Evolutionary conservation across 2,113 vertebrate species (phyloP), one percentile per base, ranked within the genome.

Genomic region (Haemorhous mexicanus): DNA sequence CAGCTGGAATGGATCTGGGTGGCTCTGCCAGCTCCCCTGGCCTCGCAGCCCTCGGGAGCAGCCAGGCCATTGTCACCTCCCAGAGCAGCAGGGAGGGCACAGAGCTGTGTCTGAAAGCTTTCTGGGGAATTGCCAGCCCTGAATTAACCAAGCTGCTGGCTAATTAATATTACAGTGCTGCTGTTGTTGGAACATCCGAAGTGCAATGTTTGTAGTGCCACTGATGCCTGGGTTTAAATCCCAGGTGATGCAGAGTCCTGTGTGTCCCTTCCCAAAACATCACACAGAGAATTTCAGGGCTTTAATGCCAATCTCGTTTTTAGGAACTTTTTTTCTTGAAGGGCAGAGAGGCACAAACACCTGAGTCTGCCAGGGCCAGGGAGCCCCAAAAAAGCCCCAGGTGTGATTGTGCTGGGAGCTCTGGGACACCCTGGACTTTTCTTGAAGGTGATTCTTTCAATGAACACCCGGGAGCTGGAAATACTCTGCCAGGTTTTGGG

Each of bases 381-480:
- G 50, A 52, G 50, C 50, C 16, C 50, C 50, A 30, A 52, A 52
- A 52, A 30, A 30, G 50, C 50, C 10, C 50, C 50, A 30, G 50
- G 50, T 52, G 50, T 7, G 50, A 52, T 52, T 52, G 50, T 52
- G 50, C 10, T 52, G 50, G 50, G 28, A 52, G 50, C 50, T 28
- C 27, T 28, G 50, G 50, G 50, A 52, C 50, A 52, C 16, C 27
- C 28, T 30, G 50, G 50, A 11, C 27, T 52, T 30, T 52, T 52
- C 50, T 52, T 52, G 50, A 52, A 96, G 53, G 56, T 91, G 62
- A 64, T 93, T 91, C 41, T 43, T 95, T 23, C 2, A 3, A 28
- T 96, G 97, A 46, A 79, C 83, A 10, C 95, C 95, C 2, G 95
- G 88, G 20, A 97, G 39, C 39, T 84, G 56, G 64, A 97, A 97